Evolutionary conservation across 2,888 invertebrate species (phyloP), one percentile per base, ranked within the genome.

Genomic region (Gastrophysa polygoni): DNA sequence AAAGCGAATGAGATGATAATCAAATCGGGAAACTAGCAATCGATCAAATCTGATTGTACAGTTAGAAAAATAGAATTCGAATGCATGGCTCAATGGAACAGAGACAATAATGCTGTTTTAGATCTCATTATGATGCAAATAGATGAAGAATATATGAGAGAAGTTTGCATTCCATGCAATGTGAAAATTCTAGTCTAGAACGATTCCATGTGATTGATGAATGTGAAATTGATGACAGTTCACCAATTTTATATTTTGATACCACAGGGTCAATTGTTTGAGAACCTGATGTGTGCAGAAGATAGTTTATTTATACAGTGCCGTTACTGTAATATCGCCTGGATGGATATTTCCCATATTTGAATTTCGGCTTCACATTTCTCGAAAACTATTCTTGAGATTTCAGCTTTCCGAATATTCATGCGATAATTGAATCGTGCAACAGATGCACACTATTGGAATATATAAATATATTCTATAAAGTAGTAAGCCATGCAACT

Each of bases 161-260:
- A 71, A 60, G 58, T 69, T 7, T 34, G 38, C 11, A 28, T 63
- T n/a, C 68, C 68, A 11, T 71, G 68, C 50, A 62, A 57, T 48
- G 64, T 68, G 1, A 68, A 69, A 61, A n/a, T 63, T 1, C 69
- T 52, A 64, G 69, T 44, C 29, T 34, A 1, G 64, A 66, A 55
- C 66, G 69, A 57, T 10, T 70, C 0, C 2, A 48, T 3, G 51
- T 65, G 7, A n/a, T 48, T 5, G 14, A 48, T 24, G 24, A 48
- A 17, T 24, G 24, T 28, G 7, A 16, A 16, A n/a, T 24, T n/a
- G 24, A 48, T n/a, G 10, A 8, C 14, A 11, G 17, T 11, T 47
- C 59, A n/a, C 64, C 64, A 2, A 20, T 64, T 8, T 47, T 70
- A 32, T 55, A 67, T 61, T 70, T 67, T 56, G 70, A 70, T 60